Base-by-base conservation (phyloP, 2,113 vertebrate species). In the Cepphus grylle region DNA sequence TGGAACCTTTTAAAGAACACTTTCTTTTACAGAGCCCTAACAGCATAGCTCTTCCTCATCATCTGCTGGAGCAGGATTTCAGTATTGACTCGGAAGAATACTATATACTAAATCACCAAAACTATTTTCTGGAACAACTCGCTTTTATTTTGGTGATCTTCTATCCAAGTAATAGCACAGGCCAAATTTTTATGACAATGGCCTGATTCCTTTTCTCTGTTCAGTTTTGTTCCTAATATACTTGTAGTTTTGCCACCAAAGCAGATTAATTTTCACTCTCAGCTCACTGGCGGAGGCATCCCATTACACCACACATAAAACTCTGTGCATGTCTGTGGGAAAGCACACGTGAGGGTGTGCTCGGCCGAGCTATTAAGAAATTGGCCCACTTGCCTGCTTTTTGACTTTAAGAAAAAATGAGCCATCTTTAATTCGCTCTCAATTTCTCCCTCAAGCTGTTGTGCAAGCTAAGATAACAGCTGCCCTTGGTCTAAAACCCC, bases 21-120 rank as follows among this genome's bases (percentile, higher is more conserved):
- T 94, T 88, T 86, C 63, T 92, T 83, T 83, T 88, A 83, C 56
- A 92, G 61, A 83, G 17, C 12, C 32, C 58, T 83, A 85, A 80
- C 55, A 90, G 49, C 23, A 71, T n/a, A 78, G 80, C 18, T 94
- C 43, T 83, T 93, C 27, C 56, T 67, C 67, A 74, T 88, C 72
- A 74, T 92, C 27, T 79, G 40, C 69, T 92, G 59, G 55, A 90
- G 72, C 27, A 81, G 34, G 50, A 90, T 78, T 93, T 94, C 69
- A 81, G 30, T 93, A 92, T 93, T 93, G 80, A 95, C 72, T 86
- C 92, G 63, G 38, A 93, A 84, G 61, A 84, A 78, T 74, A 22
- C 49, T 62, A 21, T 69, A 45, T 69, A 76, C 47, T 94, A 96
- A 89, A 94, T 94, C 77, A 94, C 30, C 45, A 53, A 63, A 91